Percentiles rank a stretch among this genome's conserved stretches.
Conservation (phyloP, 2,797 vertebrate genomes). For the Mormyrus hasselquistii region DNA sequence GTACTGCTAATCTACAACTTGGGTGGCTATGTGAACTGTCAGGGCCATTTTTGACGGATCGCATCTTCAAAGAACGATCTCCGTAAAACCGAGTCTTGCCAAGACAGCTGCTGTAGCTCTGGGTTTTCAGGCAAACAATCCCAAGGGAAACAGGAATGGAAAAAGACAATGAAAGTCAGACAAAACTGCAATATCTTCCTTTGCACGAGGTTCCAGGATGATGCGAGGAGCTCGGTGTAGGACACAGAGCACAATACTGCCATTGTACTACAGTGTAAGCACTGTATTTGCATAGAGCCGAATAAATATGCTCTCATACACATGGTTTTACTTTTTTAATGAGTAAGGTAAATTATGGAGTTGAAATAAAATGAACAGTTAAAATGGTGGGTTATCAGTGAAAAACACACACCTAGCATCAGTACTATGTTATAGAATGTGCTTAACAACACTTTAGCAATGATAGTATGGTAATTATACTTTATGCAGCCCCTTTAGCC, state of each 20-base stretch:
- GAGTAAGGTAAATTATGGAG: not conserved
- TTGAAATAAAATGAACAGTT: not conserved
- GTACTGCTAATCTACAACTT: conserved; percentile 42
- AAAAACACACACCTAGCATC: not conserved
- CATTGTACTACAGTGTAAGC: conserved; percentile 48
- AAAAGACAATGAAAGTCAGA: conserved; percentile 45
- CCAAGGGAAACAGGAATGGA: conserved; percentile 37
- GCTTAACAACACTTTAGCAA: not conserved
- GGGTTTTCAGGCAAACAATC: conserved; percentile 51
- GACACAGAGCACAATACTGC: conserved; percentile 50
- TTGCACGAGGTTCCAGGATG: conserved; percentile 44
- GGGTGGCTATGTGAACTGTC: conserved; percentile 49
- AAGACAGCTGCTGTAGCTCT: conserved; percentile 41
- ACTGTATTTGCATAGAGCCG: conserved; percentile 27
- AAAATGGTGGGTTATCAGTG: not conserved
- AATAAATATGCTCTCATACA: not conserved
- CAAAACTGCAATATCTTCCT: conserved; percentile 40
- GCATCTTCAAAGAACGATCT: conserved; percentile 46
- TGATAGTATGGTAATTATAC: not conserved
- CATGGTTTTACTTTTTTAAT: not conserved
- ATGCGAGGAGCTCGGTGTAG: conserved; percentile 45
- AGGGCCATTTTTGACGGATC: conserved; percentile 45
- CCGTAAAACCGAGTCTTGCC: conserved; percentile 9
- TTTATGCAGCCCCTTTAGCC: not conserved
- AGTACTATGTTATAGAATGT: not conserved